phyloP scores from a whole-genome alignment of 2,797 vertebrate genomes.

The Acanthurus leucopareius region DNA sequence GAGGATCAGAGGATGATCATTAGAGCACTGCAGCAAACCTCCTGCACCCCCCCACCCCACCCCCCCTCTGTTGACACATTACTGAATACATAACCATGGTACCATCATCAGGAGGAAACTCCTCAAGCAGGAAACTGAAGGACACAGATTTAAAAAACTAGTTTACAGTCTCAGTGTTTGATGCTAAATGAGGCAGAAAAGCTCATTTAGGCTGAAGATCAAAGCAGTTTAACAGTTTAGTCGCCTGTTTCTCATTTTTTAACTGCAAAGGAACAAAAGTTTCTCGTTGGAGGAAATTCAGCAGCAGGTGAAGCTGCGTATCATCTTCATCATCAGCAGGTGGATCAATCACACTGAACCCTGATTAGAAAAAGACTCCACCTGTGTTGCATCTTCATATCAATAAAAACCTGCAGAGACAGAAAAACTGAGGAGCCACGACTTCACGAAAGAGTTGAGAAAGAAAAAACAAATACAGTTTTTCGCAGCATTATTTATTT shows the following conservation, averaged over 20 bases:
- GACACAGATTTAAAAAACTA: neutral
- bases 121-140: neutral
- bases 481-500: neutral
- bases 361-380: neutral
- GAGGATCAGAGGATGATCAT: conserved; percentile 21
- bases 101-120: neutral
- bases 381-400: neutral
- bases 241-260: too few relatives aligned
- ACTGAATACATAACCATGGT: conserved; percentile 4
- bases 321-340: neutral
- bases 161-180: neutral
- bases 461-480: too few relatives aligned
- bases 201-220: neutral
- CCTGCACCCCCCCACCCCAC: neutral
- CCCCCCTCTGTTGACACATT: conserved; percentile 30
- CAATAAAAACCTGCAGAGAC: neutral
- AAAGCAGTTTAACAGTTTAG: too few relatives aligned
- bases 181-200: neutral
- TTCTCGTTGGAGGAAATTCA: neutral
- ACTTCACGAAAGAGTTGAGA: neutral
- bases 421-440: neutral
- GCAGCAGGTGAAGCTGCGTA: neutral
- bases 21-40: conserved; percentile 54
- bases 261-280: too few relatives aligned
- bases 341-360: neutral